phyloP scores from a whole-genome alignment of 2,113 vertebrate genomes.

The Sorex araneus region DNA sequence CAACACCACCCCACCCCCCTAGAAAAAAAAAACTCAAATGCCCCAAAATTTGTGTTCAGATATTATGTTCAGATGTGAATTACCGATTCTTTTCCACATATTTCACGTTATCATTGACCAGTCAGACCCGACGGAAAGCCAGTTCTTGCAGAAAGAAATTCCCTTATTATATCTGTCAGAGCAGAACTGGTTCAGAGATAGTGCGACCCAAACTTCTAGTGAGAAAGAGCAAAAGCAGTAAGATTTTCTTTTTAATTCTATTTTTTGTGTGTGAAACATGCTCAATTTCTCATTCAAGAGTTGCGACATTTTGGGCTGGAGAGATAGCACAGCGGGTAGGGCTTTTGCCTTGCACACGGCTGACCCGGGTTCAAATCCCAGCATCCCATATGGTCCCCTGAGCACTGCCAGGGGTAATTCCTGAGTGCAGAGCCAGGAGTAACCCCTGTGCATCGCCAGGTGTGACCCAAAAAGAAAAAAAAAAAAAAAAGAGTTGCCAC shows the following conservation, averaged over 20 bases:
- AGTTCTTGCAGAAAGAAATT: not conserved
- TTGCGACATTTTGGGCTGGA: not conserved
- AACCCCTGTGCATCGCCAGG: too few relatives aligned
- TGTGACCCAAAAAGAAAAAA: too few relatives aligned
- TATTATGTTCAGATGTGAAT: not conserved
- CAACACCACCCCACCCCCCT: too few relatives aligned
- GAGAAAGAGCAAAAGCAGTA: not conserved
- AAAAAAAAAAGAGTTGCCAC: not conserved
- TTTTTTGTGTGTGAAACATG: constrained; percentile 5
- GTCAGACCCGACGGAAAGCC: constrained; percentile 30
- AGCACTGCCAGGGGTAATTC: too few relatives aligned
- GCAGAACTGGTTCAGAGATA: not conserved
- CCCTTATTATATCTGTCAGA: not conserved
- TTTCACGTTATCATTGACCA: not conserved
- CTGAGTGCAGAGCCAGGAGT: too few relatives aligned
- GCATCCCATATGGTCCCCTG: too few relatives aligned
- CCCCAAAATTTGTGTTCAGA: not conserved
- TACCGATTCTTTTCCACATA: not conserved
- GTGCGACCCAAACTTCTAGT: not conserved
- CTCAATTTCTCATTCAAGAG: constrained; percentile 5
- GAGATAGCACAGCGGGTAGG: too few relatives aligned
- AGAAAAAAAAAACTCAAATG: not conserved
- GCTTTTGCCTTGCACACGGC: too few relatives aligned
- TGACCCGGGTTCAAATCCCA: too few relatives aligned
- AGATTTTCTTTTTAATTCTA: not conserved